These are phyloP conservation scores for Junco hyemalis DNA, from an alignment of 2,113 vertebrate genomes.

Conservation along the genomic window DNA sequence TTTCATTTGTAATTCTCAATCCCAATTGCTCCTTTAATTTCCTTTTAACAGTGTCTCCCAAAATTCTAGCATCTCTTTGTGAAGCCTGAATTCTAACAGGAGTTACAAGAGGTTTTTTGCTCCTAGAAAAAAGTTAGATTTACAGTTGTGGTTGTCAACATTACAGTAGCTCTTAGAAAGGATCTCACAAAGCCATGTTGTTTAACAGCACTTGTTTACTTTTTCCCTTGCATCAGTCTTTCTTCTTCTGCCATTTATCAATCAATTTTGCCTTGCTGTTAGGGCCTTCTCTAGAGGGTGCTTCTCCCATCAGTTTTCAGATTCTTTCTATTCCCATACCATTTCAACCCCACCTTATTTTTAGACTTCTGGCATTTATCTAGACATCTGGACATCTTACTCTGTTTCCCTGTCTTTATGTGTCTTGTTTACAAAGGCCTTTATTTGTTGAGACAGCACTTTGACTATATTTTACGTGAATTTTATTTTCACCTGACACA, in stretches of 20 bases:
- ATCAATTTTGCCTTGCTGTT: not conserved
- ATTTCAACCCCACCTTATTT: not conserved
- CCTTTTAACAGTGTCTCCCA: not conserved
- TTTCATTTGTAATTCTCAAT: not conserved
- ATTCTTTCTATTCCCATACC: not conserved
- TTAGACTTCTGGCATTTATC: not conserved
- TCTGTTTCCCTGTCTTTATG: not conserved
- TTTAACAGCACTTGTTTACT: not conserved
- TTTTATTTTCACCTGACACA: not conserved
- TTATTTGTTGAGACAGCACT: not conserved
- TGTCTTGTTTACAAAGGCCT: not conserved
- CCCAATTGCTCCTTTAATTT: not conserved
- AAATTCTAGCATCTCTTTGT: not conserved
- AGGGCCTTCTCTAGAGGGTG: not conserved
- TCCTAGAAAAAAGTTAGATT: not conserved
- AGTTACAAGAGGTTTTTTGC: not conserved
- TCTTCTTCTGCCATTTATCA: not conserved
- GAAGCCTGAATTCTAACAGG: not conserved
- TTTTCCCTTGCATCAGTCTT: not conserved
- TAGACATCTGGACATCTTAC: not conserved
- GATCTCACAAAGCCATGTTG: not conserved
- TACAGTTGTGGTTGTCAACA: not conserved
- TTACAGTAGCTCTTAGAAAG: not conserved
- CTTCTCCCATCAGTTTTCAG: not conserved
- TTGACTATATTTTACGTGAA: not conserved